Conservation (phyloP, 1,140 invertebrate genomes). For the Sycophila sp. region DNA sequence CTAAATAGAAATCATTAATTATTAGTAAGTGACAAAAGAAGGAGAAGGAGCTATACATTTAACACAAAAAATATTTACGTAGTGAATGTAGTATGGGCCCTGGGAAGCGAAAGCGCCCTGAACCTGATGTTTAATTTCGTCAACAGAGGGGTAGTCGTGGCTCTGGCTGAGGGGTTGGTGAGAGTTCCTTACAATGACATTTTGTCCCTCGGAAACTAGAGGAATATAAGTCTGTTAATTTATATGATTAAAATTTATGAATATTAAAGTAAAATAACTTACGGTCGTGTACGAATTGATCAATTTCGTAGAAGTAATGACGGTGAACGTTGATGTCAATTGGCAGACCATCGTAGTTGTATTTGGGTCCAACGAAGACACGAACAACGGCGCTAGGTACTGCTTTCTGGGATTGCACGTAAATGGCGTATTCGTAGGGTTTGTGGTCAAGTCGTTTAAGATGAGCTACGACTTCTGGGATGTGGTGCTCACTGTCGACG, state of each 20-base stretch:
- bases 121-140: constrained; percentile 67
- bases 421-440: constrained; percentile 70
- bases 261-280: constrained; percentile 39
- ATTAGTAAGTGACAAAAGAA: neutral
- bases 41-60: too few relatives aligned
- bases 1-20: constrained; percentile 42
- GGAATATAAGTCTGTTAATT: neutral
- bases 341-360: constrained; percentile 66
- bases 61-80: constrained; percentile 51
- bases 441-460: constrained; percentile 72
- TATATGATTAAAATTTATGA: constrained; percentile 52
- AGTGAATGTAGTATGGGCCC: constrained; percentile 63
- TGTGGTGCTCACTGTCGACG: constrained; percentile 46
- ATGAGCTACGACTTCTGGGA: constrained; percentile 53
- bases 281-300: constrained; percentile 73
- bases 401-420: constrained; percentile 63
- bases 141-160: constrained; percentile 72
- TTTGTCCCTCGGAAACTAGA: constrained; percentile 72
- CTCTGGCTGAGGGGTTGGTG: constrained; percentile 71
- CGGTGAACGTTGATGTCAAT: constrained; percentile 70
- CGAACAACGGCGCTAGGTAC: constrained; percentile 62
- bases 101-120: constrained; percentile 63
- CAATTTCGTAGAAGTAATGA: constrained; percentile 73
- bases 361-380: constrained; percentile 71
- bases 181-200: constrained; percentile 74